Conservation (phyloP, 2,888 invertebrate species). For the Eubasilissa splendida region DNA sequence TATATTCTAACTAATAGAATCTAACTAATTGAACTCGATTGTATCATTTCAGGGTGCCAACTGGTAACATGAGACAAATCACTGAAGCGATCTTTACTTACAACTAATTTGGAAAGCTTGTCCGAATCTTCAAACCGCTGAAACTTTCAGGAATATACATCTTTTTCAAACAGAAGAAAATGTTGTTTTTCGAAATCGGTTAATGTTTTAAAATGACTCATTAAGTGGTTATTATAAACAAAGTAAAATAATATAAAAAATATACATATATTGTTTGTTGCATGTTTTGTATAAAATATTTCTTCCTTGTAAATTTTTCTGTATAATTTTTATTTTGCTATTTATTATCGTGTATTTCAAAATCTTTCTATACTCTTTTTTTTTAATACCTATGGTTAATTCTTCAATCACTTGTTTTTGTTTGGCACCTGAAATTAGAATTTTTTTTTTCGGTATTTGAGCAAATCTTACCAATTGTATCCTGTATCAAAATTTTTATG, state of each 20-base stretch:
- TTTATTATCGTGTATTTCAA: neutral
- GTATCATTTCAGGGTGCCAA: slow-evolving; percentile 33
- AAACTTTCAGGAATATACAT: neutral
- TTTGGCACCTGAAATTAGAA: neutral
- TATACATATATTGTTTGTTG: no score
- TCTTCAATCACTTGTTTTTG: slow-evolving; percentile 15
- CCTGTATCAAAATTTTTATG: slow-evolving; percentile 12
- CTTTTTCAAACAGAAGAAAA: neutral
- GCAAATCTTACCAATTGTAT: slow-evolving; percentile 23
- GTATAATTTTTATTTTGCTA: neutral
- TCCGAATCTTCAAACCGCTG: slow-evolving; percentile 52
- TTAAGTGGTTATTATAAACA: no score
- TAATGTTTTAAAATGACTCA: no score
- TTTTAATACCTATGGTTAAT: slow-evolving; percentile 6
- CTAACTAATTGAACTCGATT: neutral
- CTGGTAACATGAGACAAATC: slow-evolving; percentile 44
- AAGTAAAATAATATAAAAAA: no score
- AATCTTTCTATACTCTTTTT: neutral
- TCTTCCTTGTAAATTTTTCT: neutral
- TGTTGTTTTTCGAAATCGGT: no score
- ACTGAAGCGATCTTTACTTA: slow-evolving; percentile 53
- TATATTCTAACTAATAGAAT: no score
- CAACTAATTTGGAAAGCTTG: slow-evolving; percentile 57
- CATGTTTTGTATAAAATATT: neutral
- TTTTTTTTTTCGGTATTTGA: neutral